These are phyloP conservation scores for Scortum barcoo DNA, from an alignment of 2,113 vertebrate genomes.

Conservation along the genomic window DNA sequence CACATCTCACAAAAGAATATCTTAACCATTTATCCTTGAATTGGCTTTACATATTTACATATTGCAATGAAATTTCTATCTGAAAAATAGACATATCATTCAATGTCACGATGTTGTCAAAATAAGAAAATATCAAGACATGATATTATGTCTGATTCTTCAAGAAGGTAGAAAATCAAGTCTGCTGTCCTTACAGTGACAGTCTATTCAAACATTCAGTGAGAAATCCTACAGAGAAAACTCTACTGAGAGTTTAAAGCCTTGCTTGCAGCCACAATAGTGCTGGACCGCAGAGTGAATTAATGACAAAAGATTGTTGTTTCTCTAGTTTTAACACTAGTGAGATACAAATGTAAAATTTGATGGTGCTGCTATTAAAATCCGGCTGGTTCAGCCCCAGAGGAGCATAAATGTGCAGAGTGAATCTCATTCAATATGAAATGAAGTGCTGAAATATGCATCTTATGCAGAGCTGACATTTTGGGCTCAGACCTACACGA, in stretches of 20 bases:
- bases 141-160: background rate
- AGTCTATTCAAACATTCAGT: constrained; percentile 1
- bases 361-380: background rate
- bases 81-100: background rate
- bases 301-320: background rate
- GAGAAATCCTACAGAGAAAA: background rate
- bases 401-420: background rate
- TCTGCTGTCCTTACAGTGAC: background rate
- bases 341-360: background rate
- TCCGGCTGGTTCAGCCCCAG: background rate
- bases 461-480: background rate
- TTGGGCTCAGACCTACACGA: background rate
- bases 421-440: background rate
- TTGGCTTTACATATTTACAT: too few relatives aligned
- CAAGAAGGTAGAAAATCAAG: background rate
- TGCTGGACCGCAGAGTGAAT: background rate
- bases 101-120: background rate
- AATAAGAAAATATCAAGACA: background rate
- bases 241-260: background rate
- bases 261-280: background rate
- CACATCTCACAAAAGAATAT: background rate
- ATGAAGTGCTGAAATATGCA: background rate
- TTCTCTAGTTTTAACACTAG: background rate
- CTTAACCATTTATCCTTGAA: background rate
- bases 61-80: background rate